Conservation (phyloP, 2,888 invertebrate genomes). For the Lamellibrachia columna region DNA sequence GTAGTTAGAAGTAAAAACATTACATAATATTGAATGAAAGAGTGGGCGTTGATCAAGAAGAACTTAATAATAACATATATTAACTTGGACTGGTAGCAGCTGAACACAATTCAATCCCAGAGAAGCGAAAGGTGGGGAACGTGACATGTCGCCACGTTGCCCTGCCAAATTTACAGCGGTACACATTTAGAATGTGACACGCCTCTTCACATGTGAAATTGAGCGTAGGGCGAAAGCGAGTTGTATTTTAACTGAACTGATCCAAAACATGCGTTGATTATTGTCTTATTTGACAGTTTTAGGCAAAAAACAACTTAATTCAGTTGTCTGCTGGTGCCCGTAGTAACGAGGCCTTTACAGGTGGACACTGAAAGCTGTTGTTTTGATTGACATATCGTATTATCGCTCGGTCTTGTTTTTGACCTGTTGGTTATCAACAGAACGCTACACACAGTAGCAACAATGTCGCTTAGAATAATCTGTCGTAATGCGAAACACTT, state of each 20-base stretch:
- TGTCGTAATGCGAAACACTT: not conserved
- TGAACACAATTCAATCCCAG: too few species aligned
- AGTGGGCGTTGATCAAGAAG: too few species aligned
- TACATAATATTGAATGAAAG: too few species aligned
- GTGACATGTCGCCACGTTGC: not conserved
- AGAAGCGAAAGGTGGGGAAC: not conserved
- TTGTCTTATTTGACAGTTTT: not conserved
- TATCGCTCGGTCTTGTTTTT: not conserved
- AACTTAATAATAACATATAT: too few species aligned
- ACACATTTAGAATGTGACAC: not conserved
- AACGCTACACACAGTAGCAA: not conserved
- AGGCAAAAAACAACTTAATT: not conserved
- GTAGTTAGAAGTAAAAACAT: too few species aligned
- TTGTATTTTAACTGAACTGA: not conserved
- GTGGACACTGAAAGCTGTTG: not conserved
- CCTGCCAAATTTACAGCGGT: not conserved
- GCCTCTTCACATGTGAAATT: slow-evolving; percentile 1
- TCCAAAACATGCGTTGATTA: not conserved
- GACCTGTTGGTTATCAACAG: not conserved
- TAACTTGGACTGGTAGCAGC: too few species aligned
- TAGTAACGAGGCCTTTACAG: not conserved
- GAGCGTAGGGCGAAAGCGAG: not conserved
- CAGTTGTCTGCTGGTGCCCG: not conserved
- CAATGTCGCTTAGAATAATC: not conserved
- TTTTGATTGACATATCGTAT: not conserved